phyloP scores from a whole-genome alignment of 2,888 invertebrate species.

The Lasioglossum villosulum region DNA sequence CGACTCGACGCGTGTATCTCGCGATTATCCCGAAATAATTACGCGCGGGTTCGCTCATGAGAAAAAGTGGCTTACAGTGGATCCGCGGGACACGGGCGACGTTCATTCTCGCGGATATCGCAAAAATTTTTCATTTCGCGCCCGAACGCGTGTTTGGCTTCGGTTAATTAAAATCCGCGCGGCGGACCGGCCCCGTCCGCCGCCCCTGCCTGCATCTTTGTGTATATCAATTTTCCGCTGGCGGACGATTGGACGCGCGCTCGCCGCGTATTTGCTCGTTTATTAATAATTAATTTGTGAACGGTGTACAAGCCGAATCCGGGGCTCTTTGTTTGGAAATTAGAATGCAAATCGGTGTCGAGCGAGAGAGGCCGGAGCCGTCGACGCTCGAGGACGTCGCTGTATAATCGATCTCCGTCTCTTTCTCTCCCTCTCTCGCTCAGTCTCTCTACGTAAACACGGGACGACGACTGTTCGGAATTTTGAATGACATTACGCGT shows the following conservation, averaged over 20 bases:
- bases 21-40: conserved; percentile 9
- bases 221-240: conserved; percentile 1
- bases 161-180: conserved; percentile 3
- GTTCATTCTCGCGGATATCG: background rate
- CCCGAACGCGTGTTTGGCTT: background rate
- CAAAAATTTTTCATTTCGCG: conserved; percentile 9
- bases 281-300: conserved; percentile 18
- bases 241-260: background rate
- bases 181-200: background rate
- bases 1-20: background rate
- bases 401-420: background rate
- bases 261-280: background rate
- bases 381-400: background rate
- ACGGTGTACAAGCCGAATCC: background rate
- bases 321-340: conserved; percentile 22
- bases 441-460: conserved; percentile 1
- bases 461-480: conserved; percentile 26
- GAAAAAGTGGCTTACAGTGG: background rate
- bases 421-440: background rate
- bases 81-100: background rate
- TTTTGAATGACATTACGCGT: conserved; percentile 46
- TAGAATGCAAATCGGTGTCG: conserved; percentile 39
- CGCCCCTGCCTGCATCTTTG: background rate
- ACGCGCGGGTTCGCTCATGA: background rate
- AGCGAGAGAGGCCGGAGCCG: background rate